These are phyloP conservation scores for Corythoichthys haematopterus DNA, from an alignment of 2,113 vertebrate genomes.

Conservation along the genomic window DNA sequence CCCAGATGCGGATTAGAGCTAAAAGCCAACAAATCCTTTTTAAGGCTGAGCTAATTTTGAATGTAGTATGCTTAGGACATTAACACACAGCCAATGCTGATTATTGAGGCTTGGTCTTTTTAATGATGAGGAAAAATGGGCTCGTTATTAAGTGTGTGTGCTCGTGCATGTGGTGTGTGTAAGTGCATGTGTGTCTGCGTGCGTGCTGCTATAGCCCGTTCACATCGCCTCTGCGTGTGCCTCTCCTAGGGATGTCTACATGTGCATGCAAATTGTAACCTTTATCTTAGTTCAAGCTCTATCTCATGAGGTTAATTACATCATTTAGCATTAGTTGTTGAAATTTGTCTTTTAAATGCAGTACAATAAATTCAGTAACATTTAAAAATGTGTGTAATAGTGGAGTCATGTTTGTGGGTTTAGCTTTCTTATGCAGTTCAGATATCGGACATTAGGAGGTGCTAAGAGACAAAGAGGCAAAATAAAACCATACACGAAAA, in stretches of 20 bases:
- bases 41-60: conserved; percentile 16
- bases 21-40: neutral
- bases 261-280: conserved; percentile 35
- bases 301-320: conserved; percentile 52
- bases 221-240: neutral
- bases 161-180: conserved; percentile 2
- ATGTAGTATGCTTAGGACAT: conserved; percentile 20
- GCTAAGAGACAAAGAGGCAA: conserved; percentile 60
- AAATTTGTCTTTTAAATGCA: conserved; percentile 17
- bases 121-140: conserved; percentile 61
- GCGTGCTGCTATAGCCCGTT: neutral
- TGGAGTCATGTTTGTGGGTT: conserved; percentile 23
- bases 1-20: neutral
- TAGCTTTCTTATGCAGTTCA: conserved; percentile 47
- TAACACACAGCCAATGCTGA: conserved; percentile 22
- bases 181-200: conserved; percentile 9
- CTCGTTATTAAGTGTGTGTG: conserved; percentile 50
- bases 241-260: neutral
- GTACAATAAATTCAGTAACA: conserved; percentile 6
- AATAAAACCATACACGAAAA: neutral
- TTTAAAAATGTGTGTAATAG: conserved; percentile 35
- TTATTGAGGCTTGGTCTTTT: conserved; percentile 42
- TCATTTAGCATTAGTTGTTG: conserved; percentile 34
- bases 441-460: conserved; percentile 56
- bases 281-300: conserved; percentile 40